Conservation (phyloP, 2,888 invertebrate genomes). For the Trypoxylon attenuatum region DNA sequence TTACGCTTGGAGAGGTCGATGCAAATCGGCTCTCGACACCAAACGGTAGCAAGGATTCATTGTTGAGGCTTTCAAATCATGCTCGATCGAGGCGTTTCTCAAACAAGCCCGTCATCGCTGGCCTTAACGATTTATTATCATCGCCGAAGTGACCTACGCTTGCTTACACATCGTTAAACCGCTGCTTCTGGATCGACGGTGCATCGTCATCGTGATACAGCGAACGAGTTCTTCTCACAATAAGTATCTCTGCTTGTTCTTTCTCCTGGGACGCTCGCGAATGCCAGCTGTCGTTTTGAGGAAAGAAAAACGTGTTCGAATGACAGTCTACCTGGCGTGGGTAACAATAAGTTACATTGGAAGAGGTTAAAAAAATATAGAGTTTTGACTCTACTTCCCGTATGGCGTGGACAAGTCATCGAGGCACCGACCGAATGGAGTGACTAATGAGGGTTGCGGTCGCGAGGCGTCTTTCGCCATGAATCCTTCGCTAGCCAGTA, state of each 20-base stretch:
- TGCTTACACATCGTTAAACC: slow-evolving; percentile 46
- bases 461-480: slow-evolving; percentile 32
- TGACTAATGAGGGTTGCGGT: slow-evolving; percentile 52
- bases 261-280: slow-evolving; percentile 21
- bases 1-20: slow-evolving; percentile 27
- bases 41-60: slow-evolving; percentile 40
- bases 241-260: slow-evolving; percentile 2
- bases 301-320: background rate
- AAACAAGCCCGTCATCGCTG: slow-evolving; percentile 51
- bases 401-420: slow-evolving; percentile 32
- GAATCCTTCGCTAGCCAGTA: slow-evolving; percentile 10
- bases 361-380: slow-evolving; percentile 8
- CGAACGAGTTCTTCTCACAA: slow-evolving; percentile 21
- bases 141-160: slow-evolving; percentile 34
- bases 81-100: slow-evolving; percentile 39
- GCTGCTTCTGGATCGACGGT: slow-evolving; percentile 25
- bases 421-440: slow-evolving; percentile 23
- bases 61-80: slow-evolving; percentile 41
- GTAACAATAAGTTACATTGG: slow-evolving; percentile 3
- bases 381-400: slow-evolving; percentile 16
- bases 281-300: slow-evolving; percentile 38
- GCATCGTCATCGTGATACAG: slow-evolving; percentile 53
- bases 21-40: slow-evolving; percentile 27
- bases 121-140: slow-evolving; percentile 51
- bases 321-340: background rate